phyloP scores from a whole-genome alignment of 2,888 invertebrate genomes.

The Stomorhina lunata region DNA sequence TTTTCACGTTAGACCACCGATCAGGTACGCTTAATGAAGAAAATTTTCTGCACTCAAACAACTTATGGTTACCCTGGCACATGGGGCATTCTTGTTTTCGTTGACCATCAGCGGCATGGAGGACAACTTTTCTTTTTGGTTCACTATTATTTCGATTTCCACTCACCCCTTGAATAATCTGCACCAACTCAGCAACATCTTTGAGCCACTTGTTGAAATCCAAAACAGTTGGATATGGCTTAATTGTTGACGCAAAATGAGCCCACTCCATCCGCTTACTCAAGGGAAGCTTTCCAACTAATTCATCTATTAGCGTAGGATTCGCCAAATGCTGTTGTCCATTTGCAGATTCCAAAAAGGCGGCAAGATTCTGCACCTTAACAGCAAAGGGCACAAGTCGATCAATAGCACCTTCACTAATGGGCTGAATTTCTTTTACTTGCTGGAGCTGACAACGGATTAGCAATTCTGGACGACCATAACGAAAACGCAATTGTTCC shows the following conservation, averaged over 20 bases:
- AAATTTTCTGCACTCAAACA: no score
- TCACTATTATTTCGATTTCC: neutral
- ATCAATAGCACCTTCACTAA: no score
- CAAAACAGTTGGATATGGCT: slow-evolving; percentile 9
- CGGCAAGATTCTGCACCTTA: neutral
- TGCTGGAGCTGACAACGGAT: neutral
- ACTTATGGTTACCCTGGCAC: no score
- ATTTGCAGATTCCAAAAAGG: neutral
- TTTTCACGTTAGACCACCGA: neutral
- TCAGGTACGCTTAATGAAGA: neutral
- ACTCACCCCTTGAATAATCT: neutral
- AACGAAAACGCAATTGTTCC: no score
- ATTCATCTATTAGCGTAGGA: no score
- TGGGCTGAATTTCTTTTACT: neutral
- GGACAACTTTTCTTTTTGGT: slow-evolving; percentile 11
- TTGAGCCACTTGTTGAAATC: slow-evolving; percentile 20
- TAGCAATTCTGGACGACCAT: no score
- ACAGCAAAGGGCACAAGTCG: neutral
- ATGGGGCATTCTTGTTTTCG: neutral
- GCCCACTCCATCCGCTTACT: no score
- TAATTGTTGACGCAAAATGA: no score
- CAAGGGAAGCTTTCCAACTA: no score
- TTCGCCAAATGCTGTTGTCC: no score
- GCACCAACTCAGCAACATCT: slow-evolving; percentile 14
- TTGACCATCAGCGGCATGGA: slow-evolving; percentile 11